Base-by-base conservation (phyloP, 2,113 vertebrate genomes). In the Hydrolagus affinis region DNA sequence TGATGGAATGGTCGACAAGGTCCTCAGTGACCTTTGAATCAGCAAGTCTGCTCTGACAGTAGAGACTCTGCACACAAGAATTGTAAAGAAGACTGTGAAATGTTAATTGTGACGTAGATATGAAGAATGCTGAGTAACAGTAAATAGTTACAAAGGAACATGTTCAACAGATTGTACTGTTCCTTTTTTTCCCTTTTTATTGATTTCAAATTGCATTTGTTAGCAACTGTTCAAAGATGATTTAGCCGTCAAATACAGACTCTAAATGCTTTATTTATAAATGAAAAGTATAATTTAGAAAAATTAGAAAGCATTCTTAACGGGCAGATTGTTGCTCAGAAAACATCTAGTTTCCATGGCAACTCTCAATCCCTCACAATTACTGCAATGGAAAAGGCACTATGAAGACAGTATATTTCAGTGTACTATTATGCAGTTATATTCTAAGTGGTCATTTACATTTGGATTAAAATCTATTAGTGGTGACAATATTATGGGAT, bases 1-100 rank as follows among this genome's bases (percentile, higher is more conserved):
- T 15, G 72, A 32, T 44, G 44, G 30, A 74, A 44, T 57, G n/a
- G 9, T 76, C 32, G 11, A n/a, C 10, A 19, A 56, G 56, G 56
- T 76, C 74, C 74, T 57, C 59, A 56, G 32, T 57, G 75, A 14
- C 75, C 21, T 77, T 77, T 59, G 59, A 77, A 77, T 25, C 75
- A 77, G 56, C n/a, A n/a, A n/a, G n/a, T n/a, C n/a, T n/a, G n/a
- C n/a, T n/a, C n/a, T n/a, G n/a, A n/a, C n/a, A n/a, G n/a, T n/a
- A n/a, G n/a, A n/a, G n/a, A n/a, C n/a, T n/a, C n/a, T n/a, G 0
- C 8, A 44, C 71, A 73, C 23, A 73, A 21, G n/a, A 76, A 11
- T 15, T 23, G 57, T 60, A n/a, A 23, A 60, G 57, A 44, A 78
- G 75, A 2, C 56, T 60, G 75, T 59, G 75, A 78, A 60, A 75